These are phyloP conservation scores for Tokudaia muenninki DNA, from an alignment of 2,797 vertebrate genomes.

Conservation along the genomic window DNA sequence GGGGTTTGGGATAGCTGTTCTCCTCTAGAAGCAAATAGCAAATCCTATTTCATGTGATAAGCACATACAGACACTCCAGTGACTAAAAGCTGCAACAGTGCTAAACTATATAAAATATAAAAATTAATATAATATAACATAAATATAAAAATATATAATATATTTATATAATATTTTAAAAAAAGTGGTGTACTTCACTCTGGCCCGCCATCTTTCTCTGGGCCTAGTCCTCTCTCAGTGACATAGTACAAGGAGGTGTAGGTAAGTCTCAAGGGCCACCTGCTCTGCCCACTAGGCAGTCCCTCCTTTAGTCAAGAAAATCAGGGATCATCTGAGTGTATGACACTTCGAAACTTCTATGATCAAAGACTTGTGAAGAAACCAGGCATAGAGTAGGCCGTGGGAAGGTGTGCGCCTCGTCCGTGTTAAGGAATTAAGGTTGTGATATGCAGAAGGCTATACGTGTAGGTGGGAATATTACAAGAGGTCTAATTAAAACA, in stretches of 20 bases:
- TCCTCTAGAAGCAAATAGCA: not conserved
- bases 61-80: not conserved
- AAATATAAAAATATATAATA: not conserved
- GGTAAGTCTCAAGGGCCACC: not conserved
- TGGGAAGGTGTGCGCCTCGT: not conserved
- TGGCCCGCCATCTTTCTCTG: not conserved
- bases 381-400: not conserved
- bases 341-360: not conserved
- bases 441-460: not conserved
- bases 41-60: not conserved
- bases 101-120: not conserved
- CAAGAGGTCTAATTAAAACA: conserved; percentile 1
- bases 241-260: too few relatives aligned
- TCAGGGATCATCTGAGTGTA: not conserved
- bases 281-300: not conserved
- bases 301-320: not conserved
- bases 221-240: not conserved
- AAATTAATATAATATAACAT: not conserved
- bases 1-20: not conserved
- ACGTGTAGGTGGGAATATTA: not conserved
- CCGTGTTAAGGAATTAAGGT: not conserved
- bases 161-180: too few relatives aligned
- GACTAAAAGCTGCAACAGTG: not conserved
- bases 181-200: not conserved
- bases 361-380: not conserved